phyloP scores from a whole-genome alignment of 1,140 invertebrate genomes.

The Trachymyrmex cornetzi region DNA sequence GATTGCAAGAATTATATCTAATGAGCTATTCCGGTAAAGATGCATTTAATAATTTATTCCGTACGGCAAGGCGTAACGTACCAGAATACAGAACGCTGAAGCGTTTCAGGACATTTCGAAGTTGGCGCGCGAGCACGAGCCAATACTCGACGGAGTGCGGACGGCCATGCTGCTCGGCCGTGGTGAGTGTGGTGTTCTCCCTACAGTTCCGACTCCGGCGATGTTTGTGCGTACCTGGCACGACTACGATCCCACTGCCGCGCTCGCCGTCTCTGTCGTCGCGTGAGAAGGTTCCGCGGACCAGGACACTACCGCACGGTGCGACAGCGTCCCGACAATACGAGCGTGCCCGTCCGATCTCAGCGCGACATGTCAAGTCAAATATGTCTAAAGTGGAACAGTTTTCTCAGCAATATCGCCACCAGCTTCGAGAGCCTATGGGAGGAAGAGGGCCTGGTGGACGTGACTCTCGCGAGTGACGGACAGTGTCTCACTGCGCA shows the following conservation, averaged over 20 bases:
- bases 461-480: slow-evolving; percentile 91
- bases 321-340: slow-evolving; percentile 27
- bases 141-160: neutral
- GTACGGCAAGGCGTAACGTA: neutral
- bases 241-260: slow-evolving; percentile 64
- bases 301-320: slow-evolving; percentile 10
- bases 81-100: neutral
- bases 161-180: slow-evolving; percentile 65
- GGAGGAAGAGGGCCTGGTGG: slow-evolving; percentile 90
- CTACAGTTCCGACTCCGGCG: slow-evolving; percentile 63
- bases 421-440: slow-evolving; percentile 89
- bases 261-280: slow-evolving; percentile 56
- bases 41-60: slow-evolving; percentile 6
- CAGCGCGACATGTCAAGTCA: slow-evolving; percentile 83
- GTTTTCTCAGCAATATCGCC: slow-evolving; percentile 89
- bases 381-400: slow-evolving; percentile 91
- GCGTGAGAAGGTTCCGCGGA: slow-evolving; percentile 33
- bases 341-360: neutral
- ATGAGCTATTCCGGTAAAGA: neutral
- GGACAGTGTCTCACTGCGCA: slow-evolving; percentile 90
- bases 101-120: slow-evolving; percentile 48
- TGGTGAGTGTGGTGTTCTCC: slow-evolving; percentile 49
- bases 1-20: neutral
- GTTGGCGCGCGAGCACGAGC: slow-evolving; percentile 42
- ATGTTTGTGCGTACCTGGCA: slow-evolving; percentile 77